Evolutionary conservation across 2,888 invertebrate species (phyloP), one percentile per base, ranked within the genome.

Genomic region (Fragum whitleyi): DNA sequence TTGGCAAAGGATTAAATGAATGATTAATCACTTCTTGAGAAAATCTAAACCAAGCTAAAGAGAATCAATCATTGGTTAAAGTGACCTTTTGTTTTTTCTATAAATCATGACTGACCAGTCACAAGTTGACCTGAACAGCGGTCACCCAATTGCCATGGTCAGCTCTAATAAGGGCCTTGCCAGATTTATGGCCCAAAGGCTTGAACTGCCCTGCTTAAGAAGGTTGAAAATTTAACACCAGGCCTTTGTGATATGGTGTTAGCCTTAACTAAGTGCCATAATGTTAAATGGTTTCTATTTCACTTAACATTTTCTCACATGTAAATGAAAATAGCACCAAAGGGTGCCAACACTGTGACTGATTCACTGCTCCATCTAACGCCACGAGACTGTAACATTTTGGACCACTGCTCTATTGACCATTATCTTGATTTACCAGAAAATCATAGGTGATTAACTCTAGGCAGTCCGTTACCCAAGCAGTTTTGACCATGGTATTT

Each of bases 91-190:
- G 29, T 29, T 62, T 62, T 62, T 55, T 39, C 65, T 57, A 36
- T 71, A 62, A 79, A 77, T 79, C 79, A 83, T 19, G 71, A 21
- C 55, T 39, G 61, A 32, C 47, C 74, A 62, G 65, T 68, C 79
- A 39, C 51, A 47, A 59, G 68, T 57, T 79, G 73, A 79, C 79
- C 79, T 69, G 28, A 71, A 65, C 74, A 77, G 69, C 61, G 61
- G 59, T 70, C 68, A 83, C 74, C 76, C 75, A 74, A 71, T 73
- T 77, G 70, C 73, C 36, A 62, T 72, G 83, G 83, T 47, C 79
- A 77, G 29, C 77, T 74, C 83, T 83, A 83, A 83, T 83, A 69
- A 62, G 72, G 47, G 59, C 77, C 61, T 70, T 74, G 70, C 57
- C 62, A 74, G 70, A 81, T 81, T 81, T 81, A 77, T 77, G 55